These are phyloP conservation scores for Donacobius atricapilla DNA, from an alignment of 2,113 vertebrate species.

Conservation along the genomic window DNA sequence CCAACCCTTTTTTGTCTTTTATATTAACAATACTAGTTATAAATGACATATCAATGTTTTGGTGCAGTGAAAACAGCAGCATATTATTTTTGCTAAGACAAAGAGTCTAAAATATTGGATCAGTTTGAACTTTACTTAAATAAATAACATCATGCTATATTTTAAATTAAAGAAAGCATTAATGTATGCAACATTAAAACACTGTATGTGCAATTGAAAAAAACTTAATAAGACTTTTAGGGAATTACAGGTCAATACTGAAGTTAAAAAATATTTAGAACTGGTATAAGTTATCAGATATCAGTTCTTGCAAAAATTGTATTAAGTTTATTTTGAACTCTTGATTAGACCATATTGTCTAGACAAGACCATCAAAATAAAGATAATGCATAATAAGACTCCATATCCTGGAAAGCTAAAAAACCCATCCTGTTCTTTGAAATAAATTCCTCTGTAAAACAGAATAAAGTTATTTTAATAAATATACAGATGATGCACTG, in stretches of 20 bases:
- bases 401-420: background rate
- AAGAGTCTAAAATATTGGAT: background rate
- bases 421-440: background rate
- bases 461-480: background rate
- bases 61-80: background rate
- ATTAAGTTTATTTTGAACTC: fast-evolving
- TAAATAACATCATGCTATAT: background rate
- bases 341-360: background rate
- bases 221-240: background rate
- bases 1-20: background rate
- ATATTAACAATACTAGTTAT: background rate
- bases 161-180: background rate
- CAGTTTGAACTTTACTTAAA: background rate
- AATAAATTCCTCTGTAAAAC: background rate
- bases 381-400: background rate
- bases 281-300: background rate
- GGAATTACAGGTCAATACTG: background rate
- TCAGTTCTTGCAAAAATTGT: background rate
- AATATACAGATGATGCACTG: background rate
- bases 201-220: background rate
- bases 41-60: background rate
- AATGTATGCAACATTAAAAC: background rate
- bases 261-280: background rate
- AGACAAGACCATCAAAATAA: background rate
- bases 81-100: background rate